Percentiles rank a stretch among this genome's conserved stretches.
phyloP scores from a whole-genome alignment of 2,888 invertebrate species.

The Philaethria dido region DNA sequence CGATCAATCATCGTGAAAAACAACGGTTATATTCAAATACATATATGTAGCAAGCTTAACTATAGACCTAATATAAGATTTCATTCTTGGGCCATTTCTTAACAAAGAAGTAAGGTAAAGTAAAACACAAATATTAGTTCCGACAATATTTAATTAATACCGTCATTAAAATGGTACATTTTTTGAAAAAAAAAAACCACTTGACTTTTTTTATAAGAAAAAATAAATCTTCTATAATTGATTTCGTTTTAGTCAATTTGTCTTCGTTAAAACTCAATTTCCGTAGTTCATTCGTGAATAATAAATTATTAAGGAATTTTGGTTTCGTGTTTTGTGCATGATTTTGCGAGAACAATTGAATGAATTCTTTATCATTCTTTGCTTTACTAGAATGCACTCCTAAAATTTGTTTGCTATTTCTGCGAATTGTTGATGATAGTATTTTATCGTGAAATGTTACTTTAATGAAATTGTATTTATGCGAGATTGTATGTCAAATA shows the following conservation, averaged over 20 bases:
- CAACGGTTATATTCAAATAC: too few species aligned
- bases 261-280: conserved; percentile 83
- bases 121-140: neutral
- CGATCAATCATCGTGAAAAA: too few species aligned
- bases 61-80: neutral
- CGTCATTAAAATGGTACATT: neutral
- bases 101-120: too few species aligned
- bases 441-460: too few species aligned
- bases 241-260: conserved; percentile 82
- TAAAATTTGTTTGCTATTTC: neutral
- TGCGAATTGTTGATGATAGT: neutral
- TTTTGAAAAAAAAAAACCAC: conserved; percentile 67
- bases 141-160: neutral
- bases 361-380: neutral
- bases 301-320: conserved; percentile 65
- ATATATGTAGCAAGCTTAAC: too few species aligned
- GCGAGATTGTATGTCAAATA: too few species aligned
- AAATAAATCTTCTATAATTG: conserved; percentile 65
- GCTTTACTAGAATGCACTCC: neutral
- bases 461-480: too few species aligned
- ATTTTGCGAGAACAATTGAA: conserved; percentile 58
- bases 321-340: conserved; percentile 36
- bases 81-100: too few species aligned
- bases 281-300: conserved; percentile 80
- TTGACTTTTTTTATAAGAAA: neutral